These are phyloP conservation scores for Slavum lentiscoides DNA, from an alignment of 2,888 invertebrate genomes.

Conservation along the genomic window DNA sequence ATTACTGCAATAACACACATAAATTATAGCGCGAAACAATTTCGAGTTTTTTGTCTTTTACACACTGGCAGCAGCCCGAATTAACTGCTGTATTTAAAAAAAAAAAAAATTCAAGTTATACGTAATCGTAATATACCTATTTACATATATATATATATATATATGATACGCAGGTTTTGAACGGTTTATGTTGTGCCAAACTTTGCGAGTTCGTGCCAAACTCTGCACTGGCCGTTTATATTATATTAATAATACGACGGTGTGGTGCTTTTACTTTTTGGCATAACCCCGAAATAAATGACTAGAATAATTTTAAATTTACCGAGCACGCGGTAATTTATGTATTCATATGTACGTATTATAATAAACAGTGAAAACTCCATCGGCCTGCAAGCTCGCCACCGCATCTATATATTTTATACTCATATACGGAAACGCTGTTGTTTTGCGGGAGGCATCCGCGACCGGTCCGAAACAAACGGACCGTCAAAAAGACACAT, in stretches of 20 bases:
- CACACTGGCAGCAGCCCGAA: too few species aligned
- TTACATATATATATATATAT: neutral
- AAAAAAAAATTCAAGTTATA: neutral
- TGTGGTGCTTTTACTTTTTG: conserved; percentile 41
- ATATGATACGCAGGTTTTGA: neutral
- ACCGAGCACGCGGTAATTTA: conserved; percentile 25
- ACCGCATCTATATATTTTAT: neutral
- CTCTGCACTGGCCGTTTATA: conserved; percentile 36
- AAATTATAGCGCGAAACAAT: conserved; percentile 17
- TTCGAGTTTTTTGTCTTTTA: neutral
- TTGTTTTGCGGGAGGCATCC: too few species aligned
- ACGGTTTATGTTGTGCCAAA: conserved; percentile 2
- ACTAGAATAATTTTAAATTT: conserved; percentile 52
- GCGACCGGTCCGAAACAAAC: too few species aligned
- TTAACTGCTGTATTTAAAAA: too few species aligned
- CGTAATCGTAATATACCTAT: neutral
- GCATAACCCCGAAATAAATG: conserved; percentile 44
- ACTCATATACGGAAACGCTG: too few species aligned
- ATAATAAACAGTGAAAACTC: conserved; percentile 3
- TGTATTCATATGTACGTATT: conserved; percentile 16
- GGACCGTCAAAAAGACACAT: too few species aligned
- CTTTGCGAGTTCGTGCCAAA: conserved; percentile 35
- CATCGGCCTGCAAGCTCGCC: neutral
- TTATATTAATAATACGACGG: neutral
- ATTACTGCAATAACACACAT: too few species aligned